phyloP scores from a whole-genome alignment of 92 coral and sea anemone species.

The Paragorgia papillata region DNA sequence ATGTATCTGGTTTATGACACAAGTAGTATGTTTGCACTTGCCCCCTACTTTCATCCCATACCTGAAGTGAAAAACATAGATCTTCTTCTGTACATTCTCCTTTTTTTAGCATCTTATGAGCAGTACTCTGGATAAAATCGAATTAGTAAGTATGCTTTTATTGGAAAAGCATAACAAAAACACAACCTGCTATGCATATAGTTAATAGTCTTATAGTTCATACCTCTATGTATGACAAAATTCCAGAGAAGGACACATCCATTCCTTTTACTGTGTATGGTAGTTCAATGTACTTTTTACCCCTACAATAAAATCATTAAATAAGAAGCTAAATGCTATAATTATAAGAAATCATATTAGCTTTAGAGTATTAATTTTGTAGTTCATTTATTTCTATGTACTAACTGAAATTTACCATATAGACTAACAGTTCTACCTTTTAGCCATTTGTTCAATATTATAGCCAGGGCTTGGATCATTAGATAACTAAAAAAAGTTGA shows the following conservation, averaged over 20 bases:
- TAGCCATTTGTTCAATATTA: slow-evolving; percentile 97
- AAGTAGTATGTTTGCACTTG: no score
- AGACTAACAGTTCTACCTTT: slow-evolving; percentile 56
- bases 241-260: slow-evolving; percentile 99
- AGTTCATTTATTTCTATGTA: no score
- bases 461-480: slow-evolving; percentile 99
- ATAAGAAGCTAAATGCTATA: background rate
- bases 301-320: slow-evolving; percentile 41
- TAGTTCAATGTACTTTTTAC: slow-evolving; percentile 83
- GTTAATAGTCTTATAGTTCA: no score
- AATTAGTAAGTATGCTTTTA: background rate
- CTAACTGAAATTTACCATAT: background rate
- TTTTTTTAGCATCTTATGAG: slow-evolving; percentile 73
- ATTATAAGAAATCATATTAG: no score
- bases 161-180: no score
- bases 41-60: no score
- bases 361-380: no score
- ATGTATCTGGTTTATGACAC: no score
- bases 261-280: slow-evolving; percentile 98
- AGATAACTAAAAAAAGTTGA: slow-evolving; percentile 63
- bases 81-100: slow-evolving; percentile 97
- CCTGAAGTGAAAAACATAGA: slow-evolving; percentile 95
- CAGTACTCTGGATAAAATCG: slow-evolving; percentile 68
- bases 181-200: no score
- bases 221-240: slow-evolving; percentile 92